Evolutionary conservation across 2,113 vertebrate species (phyloP).

Genomic region (Eolophus roseicapilla): DNA sequence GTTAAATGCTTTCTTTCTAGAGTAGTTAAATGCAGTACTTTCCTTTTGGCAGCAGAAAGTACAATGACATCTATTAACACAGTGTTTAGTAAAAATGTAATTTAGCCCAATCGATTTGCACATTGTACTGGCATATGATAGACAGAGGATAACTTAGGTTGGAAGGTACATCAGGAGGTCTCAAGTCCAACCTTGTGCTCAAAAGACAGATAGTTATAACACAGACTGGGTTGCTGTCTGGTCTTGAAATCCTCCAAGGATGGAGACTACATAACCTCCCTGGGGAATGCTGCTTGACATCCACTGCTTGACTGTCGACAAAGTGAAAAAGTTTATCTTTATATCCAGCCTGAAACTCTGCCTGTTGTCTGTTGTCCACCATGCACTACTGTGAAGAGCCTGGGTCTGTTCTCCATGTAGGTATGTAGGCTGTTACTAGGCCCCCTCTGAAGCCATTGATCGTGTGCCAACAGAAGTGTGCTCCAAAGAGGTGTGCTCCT

Average conservation of each 20-base stretch:
- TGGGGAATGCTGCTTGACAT: background rate
- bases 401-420: fast-evolving
- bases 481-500: background rate
- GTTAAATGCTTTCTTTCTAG: background rate
- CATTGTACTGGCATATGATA: background rate
- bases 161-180: background rate
- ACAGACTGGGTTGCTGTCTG: background rate
- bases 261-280: background rate
- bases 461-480: background rate
- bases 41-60: background rate
- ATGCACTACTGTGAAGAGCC: background rate
- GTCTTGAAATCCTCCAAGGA: background rate
- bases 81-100: background rate
- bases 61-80: background rate
- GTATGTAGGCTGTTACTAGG: background rate
- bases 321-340: background rate
- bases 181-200: background rate
- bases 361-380: background rate
- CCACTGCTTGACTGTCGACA: background rate
- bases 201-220: background rate
- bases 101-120: background rate
- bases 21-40: background rate
- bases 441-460: background rate
- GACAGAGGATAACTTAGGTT: background rate
- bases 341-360: background rate